Conservation (phyloP, 2,797 vertebrate species). For the Epinephelus coioides region DNA sequence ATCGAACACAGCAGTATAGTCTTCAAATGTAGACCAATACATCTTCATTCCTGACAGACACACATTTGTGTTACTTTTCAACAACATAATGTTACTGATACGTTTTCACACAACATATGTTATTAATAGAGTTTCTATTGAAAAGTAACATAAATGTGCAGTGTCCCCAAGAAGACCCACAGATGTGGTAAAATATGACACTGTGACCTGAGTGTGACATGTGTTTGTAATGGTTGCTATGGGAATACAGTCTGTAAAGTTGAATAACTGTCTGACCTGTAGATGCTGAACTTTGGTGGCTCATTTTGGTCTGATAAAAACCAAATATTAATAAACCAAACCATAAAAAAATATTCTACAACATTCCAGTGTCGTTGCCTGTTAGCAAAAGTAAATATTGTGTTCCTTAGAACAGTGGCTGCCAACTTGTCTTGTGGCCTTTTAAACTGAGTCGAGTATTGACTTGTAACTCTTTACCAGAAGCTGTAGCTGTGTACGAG, state of each 20-base stretch:
- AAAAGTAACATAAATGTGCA: slow-evolving; percentile 27
- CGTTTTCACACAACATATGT: slow-evolving; percentile 29
- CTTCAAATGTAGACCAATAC: not conserved
- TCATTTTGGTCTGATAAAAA: not conserved
- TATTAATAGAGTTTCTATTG: slow-evolving; percentile 29
- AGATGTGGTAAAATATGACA: slow-evolving; percentile 16
- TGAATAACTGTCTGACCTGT: slow-evolving; percentile 14
- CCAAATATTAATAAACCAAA: not conserved
- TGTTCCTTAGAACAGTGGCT: not conserved
- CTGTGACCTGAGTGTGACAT: slow-evolving; percentile 20
- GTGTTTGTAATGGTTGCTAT: slow-evolving; percentile 23
- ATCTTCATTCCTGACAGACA: slow-evolving; percentile 16
- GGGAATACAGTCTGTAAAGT: slow-evolving; percentile 16
- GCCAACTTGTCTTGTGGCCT: too few species aligned
- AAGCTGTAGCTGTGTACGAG: too few species aligned
- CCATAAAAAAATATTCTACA: not conserved
- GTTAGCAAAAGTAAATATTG: not conserved
- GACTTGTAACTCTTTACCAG: too few species aligned
- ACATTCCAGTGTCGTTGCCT: not conserved
- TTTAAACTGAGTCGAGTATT: too few species aligned
- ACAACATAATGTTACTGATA: slow-evolving; percentile 26
- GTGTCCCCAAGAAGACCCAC: slow-evolving; percentile 16
- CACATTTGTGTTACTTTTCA: slow-evolving; percentile 20
- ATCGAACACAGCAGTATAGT: not conserved
- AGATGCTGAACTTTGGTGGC: not conserved